Evolutionary conservation across 2,888 invertebrate species (phyloP).

Genomic region (Papilio elwesi): DNA sequence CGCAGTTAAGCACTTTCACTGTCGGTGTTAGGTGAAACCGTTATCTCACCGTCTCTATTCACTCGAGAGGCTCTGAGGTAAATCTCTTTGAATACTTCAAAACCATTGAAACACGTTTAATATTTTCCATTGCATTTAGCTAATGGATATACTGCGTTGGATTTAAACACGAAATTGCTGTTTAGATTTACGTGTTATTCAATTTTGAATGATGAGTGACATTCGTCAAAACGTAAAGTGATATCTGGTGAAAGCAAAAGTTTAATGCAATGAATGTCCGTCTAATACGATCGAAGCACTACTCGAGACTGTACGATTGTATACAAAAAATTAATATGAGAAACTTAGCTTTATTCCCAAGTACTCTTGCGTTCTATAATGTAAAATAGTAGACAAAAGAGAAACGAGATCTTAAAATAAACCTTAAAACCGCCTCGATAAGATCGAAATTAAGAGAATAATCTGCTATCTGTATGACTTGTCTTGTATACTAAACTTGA

Average conservation of each 20-base stretch:
- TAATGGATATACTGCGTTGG: neutral
- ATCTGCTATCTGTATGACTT: too few species aligned
- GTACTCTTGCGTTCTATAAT: too few species aligned
- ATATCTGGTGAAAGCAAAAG: neutral
- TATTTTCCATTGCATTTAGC: neutral
- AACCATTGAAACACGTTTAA: neutral
- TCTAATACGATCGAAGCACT: neutral
- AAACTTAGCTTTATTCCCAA: neutral
- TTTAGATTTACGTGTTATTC: neutral
- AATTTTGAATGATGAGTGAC: constrained; percentile 1
- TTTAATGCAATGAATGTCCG: neutral
- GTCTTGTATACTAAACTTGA: too few species aligned
- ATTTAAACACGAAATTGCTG: neutral
- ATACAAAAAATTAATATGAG: neutral
- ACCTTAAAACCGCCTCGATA: too few species aligned
- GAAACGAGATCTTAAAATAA: too few species aligned
- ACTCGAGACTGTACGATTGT: neutral
- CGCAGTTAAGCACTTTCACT: constrained; percentile 47
- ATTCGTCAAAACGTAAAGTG: neutral
- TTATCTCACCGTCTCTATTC: constrained; percentile 38
- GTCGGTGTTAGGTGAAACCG: constrained; percentile 46
- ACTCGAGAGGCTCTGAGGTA: constrained; percentile 1
- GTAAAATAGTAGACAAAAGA: too few species aligned
- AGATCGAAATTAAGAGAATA: too few species aligned
- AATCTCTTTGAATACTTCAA: constrained; percentile 13